phyloP scores from a whole-genome alignment of 2,797 vertebrate genomes.

The Cossypha heuglini region DNA sequence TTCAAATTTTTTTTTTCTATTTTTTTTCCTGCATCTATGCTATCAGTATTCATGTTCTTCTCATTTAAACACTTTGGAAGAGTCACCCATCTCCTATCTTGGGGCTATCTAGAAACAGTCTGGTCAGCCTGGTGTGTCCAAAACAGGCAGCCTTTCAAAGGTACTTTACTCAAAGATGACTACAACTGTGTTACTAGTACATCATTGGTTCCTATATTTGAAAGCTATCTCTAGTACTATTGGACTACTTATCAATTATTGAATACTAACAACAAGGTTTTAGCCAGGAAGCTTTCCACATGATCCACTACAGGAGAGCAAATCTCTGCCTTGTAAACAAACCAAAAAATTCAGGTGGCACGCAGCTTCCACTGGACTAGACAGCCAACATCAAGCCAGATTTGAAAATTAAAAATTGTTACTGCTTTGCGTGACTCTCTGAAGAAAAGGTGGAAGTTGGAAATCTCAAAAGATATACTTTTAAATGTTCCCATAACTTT shows the following conservation, averaged over 20 bases:
- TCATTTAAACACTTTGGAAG: background rate
- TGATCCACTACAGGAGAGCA: background rate
- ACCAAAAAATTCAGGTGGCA: background rate
- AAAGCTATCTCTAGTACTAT: background rate
- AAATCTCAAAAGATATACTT: background rate
- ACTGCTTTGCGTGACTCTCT: background rate
- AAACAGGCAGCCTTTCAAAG: background rate
- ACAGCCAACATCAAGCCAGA: background rate
- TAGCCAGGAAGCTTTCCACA: background rate
- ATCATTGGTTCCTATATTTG: background rate
- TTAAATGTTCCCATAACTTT: background rate
- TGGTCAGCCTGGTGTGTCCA: background rate
- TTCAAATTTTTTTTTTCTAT: background rate
- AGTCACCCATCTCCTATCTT: background rate
- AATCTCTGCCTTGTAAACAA: background rate
- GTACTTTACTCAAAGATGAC: background rate
- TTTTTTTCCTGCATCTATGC: accelerated
- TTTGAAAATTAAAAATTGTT: background rate
- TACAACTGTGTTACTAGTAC: background rate
- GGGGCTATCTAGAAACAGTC: background rate
- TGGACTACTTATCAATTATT: background rate
- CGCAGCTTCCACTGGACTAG: background rate
- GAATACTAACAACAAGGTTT: background rate
- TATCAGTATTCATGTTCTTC: background rate
- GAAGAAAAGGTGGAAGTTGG: background rate